These are phyloP conservation scores for Daubentonia madagascariensis DNA, from an alignment of 2,113 vertebrate genomes.

Conservation along the genomic window DNA sequence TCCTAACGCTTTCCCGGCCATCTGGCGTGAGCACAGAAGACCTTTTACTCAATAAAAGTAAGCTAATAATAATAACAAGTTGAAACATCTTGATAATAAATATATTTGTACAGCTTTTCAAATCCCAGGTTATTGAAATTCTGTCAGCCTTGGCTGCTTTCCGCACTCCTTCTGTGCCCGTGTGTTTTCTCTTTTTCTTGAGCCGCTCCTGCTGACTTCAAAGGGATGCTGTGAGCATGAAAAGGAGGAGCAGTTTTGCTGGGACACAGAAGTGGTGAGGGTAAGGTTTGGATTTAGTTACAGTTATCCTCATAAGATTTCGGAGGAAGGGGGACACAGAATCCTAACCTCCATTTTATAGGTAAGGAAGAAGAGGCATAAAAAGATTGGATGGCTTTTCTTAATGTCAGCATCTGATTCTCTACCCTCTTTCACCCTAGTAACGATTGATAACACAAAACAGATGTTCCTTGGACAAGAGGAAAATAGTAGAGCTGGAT, in stretches of 20 bases:
- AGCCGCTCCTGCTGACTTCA: slow-evolving; percentile 52
- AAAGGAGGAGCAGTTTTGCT: neutral
- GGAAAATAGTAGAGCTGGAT: neutral
- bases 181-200: slow-evolving; percentile 19
- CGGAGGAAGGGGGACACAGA: neutral
- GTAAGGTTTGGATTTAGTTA: neutral
- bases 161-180: slow-evolving; percentile 57
- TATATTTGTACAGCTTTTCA: slow-evolving; percentile 73
- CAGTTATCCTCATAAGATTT: neutral
- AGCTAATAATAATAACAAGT: slow-evolving; percentile 68
- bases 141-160: slow-evolving; percentile 65
- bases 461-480: slow-evolving; percentile 38
- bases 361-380: neutral
- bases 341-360: neutral
- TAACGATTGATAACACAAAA: slow-evolving; percentile 31
- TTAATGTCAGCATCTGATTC: slow-evolving; percentile 7
- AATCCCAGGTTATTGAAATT: slow-evolving; percentile 69
- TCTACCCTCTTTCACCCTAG: slow-evolving; percentile 2
- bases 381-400: slow-evolving; percentile 33
- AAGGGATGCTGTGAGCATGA: slow-evolving; percentile 4
- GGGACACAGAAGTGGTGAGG: neutral
- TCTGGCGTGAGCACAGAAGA: slow-evolving; percentile 56
- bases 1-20: slow-evolving; percentile 45
- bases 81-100: slow-evolving; percentile 74
- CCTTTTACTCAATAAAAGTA: slow-evolving; percentile 58